Evolutionary conservation across 1,140 invertebrate genomes (phyloP).

Genomic region (Zeugodacus cucurbitae): DNA sequence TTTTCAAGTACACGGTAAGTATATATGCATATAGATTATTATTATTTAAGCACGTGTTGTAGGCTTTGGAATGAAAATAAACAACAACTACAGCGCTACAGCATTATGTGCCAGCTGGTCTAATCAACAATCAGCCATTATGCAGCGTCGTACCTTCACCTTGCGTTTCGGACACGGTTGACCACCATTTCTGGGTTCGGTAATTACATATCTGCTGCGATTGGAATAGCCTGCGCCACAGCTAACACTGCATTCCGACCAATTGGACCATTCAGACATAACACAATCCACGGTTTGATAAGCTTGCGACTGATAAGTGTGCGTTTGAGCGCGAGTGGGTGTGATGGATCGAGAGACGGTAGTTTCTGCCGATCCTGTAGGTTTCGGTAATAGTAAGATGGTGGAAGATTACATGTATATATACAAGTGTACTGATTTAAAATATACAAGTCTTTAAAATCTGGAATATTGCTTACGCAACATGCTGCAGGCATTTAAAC

Average conservation of each 20-base stretch:
- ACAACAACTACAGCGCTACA: no score
- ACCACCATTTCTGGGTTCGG: conserved; percentile 76
- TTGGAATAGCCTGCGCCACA: conserved; percentile 68
- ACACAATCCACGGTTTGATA: conserved; percentile 70
- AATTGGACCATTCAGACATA: conserved; percentile 78
- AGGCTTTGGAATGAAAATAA: no score
- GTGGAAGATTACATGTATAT: background rate
- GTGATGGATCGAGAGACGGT: no score
- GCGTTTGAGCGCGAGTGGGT: background rate
- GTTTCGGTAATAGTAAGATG: background rate
- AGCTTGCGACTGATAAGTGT: background rate
- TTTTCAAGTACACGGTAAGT: no score
- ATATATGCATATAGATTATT: no score
- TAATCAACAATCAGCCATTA: conserved; percentile 42
- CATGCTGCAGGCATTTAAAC: conserved; percentile 74
- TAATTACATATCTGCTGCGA: conserved; percentile 64
- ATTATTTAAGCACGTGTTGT: no score
- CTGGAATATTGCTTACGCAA: conserved; percentile 28
- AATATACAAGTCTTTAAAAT: background rate
- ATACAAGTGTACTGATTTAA: background rate
- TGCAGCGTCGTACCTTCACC: conserved; percentile 68
- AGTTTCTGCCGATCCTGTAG: background rate
- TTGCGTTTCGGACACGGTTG: conserved; percentile 74
- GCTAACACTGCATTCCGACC: conserved; percentile 78
- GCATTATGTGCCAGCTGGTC: no score